phyloP scores from a whole-genome alignment of 2,888 invertebrate species.

The Cryptocephalus moraei region DNA sequence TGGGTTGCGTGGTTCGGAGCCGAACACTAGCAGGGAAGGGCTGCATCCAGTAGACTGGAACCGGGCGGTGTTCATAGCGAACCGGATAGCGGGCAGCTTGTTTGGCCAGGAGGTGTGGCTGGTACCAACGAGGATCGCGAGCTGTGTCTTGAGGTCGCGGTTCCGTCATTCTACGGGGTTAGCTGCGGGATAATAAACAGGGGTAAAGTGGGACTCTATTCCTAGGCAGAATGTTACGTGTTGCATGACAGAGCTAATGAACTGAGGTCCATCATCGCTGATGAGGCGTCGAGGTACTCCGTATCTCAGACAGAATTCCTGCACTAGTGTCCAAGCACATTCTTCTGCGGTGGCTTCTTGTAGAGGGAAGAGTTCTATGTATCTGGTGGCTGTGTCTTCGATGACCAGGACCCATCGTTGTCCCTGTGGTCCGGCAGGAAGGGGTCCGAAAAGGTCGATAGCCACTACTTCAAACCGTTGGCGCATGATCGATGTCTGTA shows the following conservation, averaged over 20 bases:
- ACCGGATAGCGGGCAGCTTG: not conserved
- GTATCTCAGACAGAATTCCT: constrained; percentile 19
- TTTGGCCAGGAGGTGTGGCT: not conserved
- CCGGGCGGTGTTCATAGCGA: not conserved
- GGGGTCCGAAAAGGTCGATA: not conserved
- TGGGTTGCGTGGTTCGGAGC: not conserved
- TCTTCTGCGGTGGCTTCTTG: constrained; percentile 10
- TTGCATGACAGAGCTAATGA: constrained; percentile 22
- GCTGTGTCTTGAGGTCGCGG: no score
- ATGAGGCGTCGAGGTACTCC: constrained; percentile 23
- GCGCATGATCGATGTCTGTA: not conserved
- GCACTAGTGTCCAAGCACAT: constrained; percentile 11
- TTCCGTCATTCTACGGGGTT: constrained; percentile 28
- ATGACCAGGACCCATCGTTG: no score
- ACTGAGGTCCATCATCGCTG: constrained; percentile 26
- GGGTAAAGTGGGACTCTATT: constrained; percentile 6
- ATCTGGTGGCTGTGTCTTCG: constrained; percentile 16
- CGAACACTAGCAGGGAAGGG: not conserved
- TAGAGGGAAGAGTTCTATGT: constrained; percentile 18
- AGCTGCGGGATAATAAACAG: constrained; percentile 13
- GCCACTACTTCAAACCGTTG: not conserved
- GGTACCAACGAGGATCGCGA: not conserved
- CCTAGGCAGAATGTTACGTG: constrained; percentile 13
- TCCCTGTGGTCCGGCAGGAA: no score
- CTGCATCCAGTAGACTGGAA: not conserved